phyloP scores from a whole-genome alignment of 2,797 vertebrate species.

The Sandelia bainsii region DNA sequence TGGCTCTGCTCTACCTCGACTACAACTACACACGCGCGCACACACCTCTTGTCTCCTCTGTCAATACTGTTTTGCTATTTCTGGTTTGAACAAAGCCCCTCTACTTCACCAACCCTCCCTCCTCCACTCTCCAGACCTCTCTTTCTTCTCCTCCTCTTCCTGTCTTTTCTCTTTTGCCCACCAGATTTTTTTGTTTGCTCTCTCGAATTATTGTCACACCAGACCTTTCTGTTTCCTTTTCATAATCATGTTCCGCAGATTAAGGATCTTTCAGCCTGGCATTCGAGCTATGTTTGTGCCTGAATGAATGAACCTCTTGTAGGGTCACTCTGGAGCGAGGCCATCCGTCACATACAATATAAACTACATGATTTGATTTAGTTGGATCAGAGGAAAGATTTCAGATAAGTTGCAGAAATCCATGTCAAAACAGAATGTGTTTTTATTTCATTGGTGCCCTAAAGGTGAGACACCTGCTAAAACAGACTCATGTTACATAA shows the following conservation, averaged over 20 bases:
- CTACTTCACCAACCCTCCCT: slow-evolving; percentile 27
- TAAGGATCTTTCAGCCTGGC: slow-evolving; percentile 16
- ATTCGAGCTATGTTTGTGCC: slow-evolving; percentile 20
- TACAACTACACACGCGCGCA: slow-evolving; percentile 26
- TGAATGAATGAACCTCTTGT: not conserved
- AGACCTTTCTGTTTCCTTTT: slow-evolving; percentile 24
- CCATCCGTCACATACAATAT: slow-evolving; percentile 7
- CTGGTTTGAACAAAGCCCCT: slow-evolving; percentile 62
- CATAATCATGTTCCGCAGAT: slow-evolving; percentile 45
- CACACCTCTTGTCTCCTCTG: slow-evolving; percentile 50
- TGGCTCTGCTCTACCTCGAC: slow-evolving; percentile 21
- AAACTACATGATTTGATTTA: slow-evolving; percentile 2
- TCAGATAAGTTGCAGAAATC: not conserved
- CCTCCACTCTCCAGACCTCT: slow-evolving; percentile 26
- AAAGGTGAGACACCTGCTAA: slow-evolving; percentile 6
- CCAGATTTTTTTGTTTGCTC: slow-evolving; percentile 41
- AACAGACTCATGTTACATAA: slow-evolving; percentile 2
- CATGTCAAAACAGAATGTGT: not conserved
- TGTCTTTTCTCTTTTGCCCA: slow-evolving; percentile 54
- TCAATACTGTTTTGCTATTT: slow-evolving; percentile 50
- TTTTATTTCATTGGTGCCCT: not conserved
- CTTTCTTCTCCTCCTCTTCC: slow-evolving; percentile 53
- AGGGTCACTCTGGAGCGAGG: not conserved
- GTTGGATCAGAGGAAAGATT: slow-evolving; percentile 14
- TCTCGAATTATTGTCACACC: slow-evolving; percentile 38